Evolutionary conservation across 2,888 invertebrate genomes (phyloP).

Genomic region (Polyploca ridens): DNA sequence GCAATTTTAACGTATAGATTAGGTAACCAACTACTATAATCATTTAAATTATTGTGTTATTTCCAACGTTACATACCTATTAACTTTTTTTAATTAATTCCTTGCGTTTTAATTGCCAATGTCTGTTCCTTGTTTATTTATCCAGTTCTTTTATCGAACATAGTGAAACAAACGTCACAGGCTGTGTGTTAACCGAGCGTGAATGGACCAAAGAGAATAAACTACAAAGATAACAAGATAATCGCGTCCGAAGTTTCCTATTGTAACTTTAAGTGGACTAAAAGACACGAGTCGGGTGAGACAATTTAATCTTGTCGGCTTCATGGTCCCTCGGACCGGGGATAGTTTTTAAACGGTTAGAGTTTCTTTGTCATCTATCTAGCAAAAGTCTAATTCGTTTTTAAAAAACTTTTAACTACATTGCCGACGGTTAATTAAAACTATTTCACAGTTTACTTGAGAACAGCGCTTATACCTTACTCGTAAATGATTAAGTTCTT

Average conservation of each 20-base stretch:
- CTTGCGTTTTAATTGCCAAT: background rate
- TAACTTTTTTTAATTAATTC: background rate
- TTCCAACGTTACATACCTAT: background rate
- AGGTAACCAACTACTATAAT: too few species aligned
- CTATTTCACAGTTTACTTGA: constrained; percentile 33
- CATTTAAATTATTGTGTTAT: too few species aligned
- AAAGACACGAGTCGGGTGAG: constrained; percentile 61
- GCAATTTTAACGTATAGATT: background rate
- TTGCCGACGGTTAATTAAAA: constrained; percentile 51
- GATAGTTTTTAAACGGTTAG: constrained; percentile 70
- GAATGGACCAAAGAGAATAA: constrained; percentile 41
- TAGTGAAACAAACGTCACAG: constrained; percentile 26
- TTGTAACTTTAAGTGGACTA: constrained; percentile 66
- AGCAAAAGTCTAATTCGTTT: constrained; percentile 55
- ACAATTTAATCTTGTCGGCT: constrained; percentile 76
- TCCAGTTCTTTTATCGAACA: background rate
- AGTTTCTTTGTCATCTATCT: constrained; percentile 67
- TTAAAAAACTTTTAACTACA: constrained; percentile 54
- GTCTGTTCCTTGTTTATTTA: background rate
- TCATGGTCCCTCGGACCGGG: constrained; percentile 52
- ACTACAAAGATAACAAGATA: constrained; percentile 70
- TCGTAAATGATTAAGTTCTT: constrained; percentile 6
- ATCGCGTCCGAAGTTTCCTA: constrained; percentile 67
- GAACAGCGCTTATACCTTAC: constrained; percentile 21
- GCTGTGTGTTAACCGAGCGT: constrained; percentile 29